Percentiles rank a stretch among this genome's conserved stretches.
These are phyloP conservation scores for Caenorhabditis japonica DNA, from an alignment of 2,888 invertebrate species.

Conservation along the genomic window DNA sequence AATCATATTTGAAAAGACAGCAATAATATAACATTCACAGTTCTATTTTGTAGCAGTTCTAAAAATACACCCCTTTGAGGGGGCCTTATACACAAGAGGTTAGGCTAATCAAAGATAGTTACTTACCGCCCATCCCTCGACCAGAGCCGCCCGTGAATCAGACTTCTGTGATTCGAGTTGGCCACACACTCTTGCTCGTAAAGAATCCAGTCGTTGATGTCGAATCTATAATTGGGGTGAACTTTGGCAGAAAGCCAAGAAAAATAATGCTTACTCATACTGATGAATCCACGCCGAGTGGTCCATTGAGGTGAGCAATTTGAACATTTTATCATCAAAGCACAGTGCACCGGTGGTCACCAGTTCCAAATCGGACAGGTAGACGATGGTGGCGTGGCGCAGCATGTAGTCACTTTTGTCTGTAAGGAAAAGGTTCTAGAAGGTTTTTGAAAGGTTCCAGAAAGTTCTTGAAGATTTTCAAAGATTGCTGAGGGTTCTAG, in stretches of 20 bases:
- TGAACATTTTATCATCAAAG: constrained; percentile 62
- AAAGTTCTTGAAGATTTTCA: background rate
- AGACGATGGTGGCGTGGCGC: constrained; percentile 67
- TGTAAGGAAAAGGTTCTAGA: constrained; percentile 17
- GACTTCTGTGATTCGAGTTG: constrained; percentile 63
- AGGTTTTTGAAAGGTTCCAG: background rate
- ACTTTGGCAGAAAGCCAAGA: background rate
- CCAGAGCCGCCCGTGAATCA: constrained; percentile 66
- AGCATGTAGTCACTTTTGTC: constrained; percentile 63
- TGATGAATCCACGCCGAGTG: constrained; percentile 70
- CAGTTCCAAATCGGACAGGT: constrained; percentile 65
- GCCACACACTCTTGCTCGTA: constrained; percentile 70
- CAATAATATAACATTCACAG: too few relatives aligned
- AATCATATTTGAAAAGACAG: too few relatives aligned
- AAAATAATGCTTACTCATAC: constrained; percentile 58
- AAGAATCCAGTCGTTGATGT: constrained; percentile 70
- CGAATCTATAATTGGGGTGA: constrained; percentile 54
- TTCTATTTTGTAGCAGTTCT: too few relatives aligned
- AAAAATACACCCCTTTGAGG: too few relatives aligned
- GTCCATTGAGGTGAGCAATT: constrained; percentile 65
- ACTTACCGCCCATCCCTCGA: constrained; percentile 52
- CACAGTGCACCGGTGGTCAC: constrained; percentile 62
- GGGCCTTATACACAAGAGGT: too few relatives aligned
- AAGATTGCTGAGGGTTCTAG: background rate
- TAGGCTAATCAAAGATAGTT: too few relatives aligned